Evolutionary conservation across 2,113 vertebrate species (phyloP), one percentile per base, ranked within the genome.

Genomic region (Nettapus auritus): DNA sequence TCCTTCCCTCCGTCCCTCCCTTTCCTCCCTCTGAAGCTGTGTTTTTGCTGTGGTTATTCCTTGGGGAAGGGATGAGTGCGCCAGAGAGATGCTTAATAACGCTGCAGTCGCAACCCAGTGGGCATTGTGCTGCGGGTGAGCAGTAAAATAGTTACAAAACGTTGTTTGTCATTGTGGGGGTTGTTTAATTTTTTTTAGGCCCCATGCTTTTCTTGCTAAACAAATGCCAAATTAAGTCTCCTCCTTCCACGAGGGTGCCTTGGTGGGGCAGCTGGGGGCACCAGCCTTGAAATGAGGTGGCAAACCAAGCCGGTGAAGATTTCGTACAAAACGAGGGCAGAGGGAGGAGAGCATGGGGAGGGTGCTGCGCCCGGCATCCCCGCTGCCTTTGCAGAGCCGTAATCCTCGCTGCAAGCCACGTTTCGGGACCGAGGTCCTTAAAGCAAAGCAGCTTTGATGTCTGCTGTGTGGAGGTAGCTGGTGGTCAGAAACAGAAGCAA

Each of bases 241-340:
- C 55, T 88, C 82, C 40, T 78, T 82, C 66, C 50, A 25, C 19
- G 11, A 86, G 77, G 57, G 31, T 76, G 88, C 38, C 34, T 83
- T 64, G 66, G 60, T 78, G 84, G 91, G 89, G 90, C 92, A 95
- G 88, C 94, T 95, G 92, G 96, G 90, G 66, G 73, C 74, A 94
- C 62, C 77, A 75, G 88, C 83, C 93, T 90, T 95, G 86, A 96
- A 95, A 96, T 95, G 16, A 94, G 81, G 94, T 89, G 86, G 86
- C 92, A 84, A 62, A 62, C 57, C 0, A 48, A 88, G 79, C 62
- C 8, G 7, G 3, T 60, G 34, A 22, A 59, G 44, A 67, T 64
- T 77, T 80, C 33, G 76, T n/a, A 52, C 20, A 2, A 63, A 92
- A 71, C 19, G 76, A 56, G 46, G 82, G 60, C 82, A 69, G 71